These are phyloP conservation scores for Erinaceus europaeus DNA, from an alignment of 2,113 vertebrate species.

Conservation along the genomic window DNA sequence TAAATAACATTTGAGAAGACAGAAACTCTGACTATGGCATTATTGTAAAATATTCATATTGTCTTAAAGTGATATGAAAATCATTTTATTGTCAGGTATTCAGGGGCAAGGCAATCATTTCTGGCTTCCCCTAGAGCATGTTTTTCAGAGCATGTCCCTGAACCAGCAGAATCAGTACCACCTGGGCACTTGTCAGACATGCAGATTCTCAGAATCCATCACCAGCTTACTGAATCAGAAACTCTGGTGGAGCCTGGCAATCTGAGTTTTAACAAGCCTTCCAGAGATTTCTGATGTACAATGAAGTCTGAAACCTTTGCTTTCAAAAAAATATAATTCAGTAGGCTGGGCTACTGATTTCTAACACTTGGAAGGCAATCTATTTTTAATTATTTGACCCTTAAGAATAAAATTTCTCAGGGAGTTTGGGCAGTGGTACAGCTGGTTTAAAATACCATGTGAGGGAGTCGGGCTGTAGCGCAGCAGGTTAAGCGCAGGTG, in stretches of 20 bases:
- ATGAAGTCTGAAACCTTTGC: conserved; percentile 16
- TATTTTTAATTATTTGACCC: conserved; percentile 27
- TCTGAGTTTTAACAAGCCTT: conserved; percentile 7
- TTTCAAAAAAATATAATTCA: conserved; percentile 40
- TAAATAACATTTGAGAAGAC: not conserved
- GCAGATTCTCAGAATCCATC: not conserved
- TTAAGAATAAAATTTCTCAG: conserved; percentile 54
- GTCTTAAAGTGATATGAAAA: not conserved
- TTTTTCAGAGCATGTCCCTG: not conserved
- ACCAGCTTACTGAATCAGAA: not conserved
- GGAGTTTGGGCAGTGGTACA: too few relatives aligned
- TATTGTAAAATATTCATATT: not conserved
- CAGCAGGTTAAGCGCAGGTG: too few relatives aligned
- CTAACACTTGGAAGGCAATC: not conserved
- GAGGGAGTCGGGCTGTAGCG: too few relatives aligned
- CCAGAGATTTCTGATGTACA: not conserved
- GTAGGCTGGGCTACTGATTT: conserved; percentile 2
- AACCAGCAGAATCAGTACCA: not conserved
- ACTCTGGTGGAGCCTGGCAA: not conserved
- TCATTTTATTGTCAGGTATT: not conserved
- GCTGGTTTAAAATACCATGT: too few relatives aligned
- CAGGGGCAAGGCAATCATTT: not conserved
- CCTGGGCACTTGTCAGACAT: not conserved
- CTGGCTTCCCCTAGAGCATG: not conserved
- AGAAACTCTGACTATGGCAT: not conserved